Conservation (phyloP, 2,113 vertebrate genomes). For the Nycticebus coucang region DNA sequence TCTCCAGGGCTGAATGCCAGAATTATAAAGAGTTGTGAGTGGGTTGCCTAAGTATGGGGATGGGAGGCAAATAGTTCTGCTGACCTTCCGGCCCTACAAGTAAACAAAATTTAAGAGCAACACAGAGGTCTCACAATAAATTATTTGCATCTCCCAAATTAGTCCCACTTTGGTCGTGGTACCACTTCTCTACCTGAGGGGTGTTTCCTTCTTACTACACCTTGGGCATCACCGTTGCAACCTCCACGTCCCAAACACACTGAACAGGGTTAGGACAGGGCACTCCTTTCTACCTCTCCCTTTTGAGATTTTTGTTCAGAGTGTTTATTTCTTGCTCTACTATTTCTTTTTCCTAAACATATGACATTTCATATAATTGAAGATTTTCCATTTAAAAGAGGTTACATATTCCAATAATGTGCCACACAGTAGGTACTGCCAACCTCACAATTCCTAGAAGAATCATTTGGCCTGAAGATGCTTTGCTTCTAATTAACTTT, state of each 20-base stretch:
- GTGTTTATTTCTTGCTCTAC: not conserved
- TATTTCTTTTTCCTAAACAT: conserved; percentile 8
- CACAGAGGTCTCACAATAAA: not conserved
- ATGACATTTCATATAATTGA: not conserved
- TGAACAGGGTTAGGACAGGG: not conserved
- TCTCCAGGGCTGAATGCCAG: not conserved
- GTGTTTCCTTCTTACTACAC: not conserved
- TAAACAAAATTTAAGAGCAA: not conserved
- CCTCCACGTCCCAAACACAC: not conserved
- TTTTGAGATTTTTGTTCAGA: not conserved
- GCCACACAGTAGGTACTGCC: not conserved
- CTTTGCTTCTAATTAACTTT: not conserved
- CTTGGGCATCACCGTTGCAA: not conserved
- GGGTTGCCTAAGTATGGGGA: not conserved
- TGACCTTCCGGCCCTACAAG: not conserved
- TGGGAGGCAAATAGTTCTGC: not conserved
- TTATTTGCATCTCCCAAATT: not conserved
- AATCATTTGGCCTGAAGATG: not conserved
- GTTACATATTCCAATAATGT: not conserved
- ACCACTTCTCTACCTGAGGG: not conserved
- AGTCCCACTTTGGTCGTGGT: not conserved
- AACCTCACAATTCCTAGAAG: not conserved
- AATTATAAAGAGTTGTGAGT: not conserved
- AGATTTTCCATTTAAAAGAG: not conserved
- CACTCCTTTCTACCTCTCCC: not conserved